Percentiles rank a stretch among this genome's conserved stretches.
phyloP scores from a whole-genome alignment of 2,113 vertebrate species.

The Tretioscincus oriximinensis region DNA sequence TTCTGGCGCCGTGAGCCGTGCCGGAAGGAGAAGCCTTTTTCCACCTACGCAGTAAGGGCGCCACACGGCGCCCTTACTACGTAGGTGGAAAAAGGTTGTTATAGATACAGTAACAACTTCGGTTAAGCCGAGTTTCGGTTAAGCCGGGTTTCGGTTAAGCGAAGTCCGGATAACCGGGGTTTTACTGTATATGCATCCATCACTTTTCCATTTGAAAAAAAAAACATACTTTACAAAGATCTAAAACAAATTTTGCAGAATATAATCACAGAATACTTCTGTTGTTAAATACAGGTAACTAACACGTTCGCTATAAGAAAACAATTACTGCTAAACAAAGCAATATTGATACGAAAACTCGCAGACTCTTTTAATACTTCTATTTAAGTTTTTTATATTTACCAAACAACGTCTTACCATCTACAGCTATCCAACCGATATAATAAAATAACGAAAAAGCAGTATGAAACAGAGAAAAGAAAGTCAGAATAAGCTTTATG shows the following conservation, averaged over 20 bases:
- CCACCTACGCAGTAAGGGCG: too few relatives aligned
- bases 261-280: background rate
- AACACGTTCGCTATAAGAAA: background rate
- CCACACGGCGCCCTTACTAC: too few relatives aligned
- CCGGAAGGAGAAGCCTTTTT: too few relatives aligned
- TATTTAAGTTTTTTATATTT: background rate
- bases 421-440: constrained; percentile 51
- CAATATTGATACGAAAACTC: background rate
- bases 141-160: too few relatives aligned
- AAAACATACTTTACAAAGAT: background rate
- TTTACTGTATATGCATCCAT: too few relatives aligned
- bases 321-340: background rate
- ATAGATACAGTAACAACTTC: too few relatives aligned
- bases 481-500: constrained; percentile 14
- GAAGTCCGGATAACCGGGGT: too few relatives aligned
- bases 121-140: background rate
- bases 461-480: constrained; percentile 18
- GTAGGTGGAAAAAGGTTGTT: too few relatives aligned
- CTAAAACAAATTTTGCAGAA: background rate
- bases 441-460: constrained; percentile 33
- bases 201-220: background rate
- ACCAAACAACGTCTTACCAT: constrained; percentile 45
- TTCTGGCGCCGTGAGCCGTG: too few relatives aligned
- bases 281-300: background rate
- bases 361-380: background rate